Base-by-base conservation (phyloP, 2,113 vertebrate genomes). In the Actenoides lindsayi region DNA sequence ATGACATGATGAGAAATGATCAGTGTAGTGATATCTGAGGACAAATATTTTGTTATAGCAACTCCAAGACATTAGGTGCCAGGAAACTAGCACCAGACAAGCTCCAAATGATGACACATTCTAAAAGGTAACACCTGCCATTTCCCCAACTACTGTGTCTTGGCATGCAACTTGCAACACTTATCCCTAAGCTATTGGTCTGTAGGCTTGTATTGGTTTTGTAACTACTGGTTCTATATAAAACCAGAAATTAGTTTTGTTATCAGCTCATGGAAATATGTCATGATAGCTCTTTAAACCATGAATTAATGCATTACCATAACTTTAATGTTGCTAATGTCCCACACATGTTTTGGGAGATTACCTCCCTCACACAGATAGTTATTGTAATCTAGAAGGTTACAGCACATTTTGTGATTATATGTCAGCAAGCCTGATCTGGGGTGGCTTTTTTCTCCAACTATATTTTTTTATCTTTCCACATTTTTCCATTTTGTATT, bases 1-100 rank as follows among this genome's bases (percentile, higher is more conserved):
- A 62, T 86, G 85, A 90, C 56, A 24, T 84, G 89, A 69, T 30
- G 44, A 96, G 96, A 97, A 97, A 96, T 93, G 96, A 97, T 90
- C 57, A 83, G 35, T 50, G 50, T 77, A 71, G 85, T 95, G 96
- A 92, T 95, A 96, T 89, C 88, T 97, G 90, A 95, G 88, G 96
- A 97, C 85, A 97, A 97, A 96, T 93, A 89, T 74, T 78, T 83
- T 82, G 60, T 83, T 94, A 81, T 78, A 90, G 76, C 53, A 96
- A 93, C 93, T 97, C 77, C 89, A 94, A 84, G 77, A 93, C 39
- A 39, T 33, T 37, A 94, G 48, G 62, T 93, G 74, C 86, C 88
- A 87, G 81, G 87, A 97, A 97, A 94, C 68, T n/a, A 86, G 13
- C 15, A 23, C n/a, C 86, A 87, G 33, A 56, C 9, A 83, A 57